Evolutionary conservation across 2,797 vertebrate species (phyloP).

Genomic region (Fringilla coelebs): DNA sequence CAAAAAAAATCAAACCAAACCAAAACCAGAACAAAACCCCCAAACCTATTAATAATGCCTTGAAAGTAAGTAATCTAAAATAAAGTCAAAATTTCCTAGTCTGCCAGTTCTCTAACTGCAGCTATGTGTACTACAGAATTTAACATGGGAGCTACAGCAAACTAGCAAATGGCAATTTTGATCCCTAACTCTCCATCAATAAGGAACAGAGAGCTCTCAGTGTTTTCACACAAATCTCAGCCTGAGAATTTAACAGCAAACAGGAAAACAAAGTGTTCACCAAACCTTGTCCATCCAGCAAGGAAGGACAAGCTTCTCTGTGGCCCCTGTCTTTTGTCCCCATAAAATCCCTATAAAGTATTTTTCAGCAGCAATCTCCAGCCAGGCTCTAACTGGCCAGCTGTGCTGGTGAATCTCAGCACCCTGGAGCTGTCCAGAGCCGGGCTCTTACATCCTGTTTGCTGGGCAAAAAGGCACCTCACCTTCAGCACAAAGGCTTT

Average conservation of each 20-base stretch:
- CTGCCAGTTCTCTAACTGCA: not conserved
- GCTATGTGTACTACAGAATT: not conserved
- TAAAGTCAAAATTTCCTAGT: not conserved
- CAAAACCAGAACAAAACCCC: rapidly evolving
- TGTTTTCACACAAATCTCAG: not conserved
- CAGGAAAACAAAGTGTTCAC: not conserved
- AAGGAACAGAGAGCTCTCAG: not conserved
- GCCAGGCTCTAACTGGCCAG: not conserved
- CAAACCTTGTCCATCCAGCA: not conserved
- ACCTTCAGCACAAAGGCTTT: not conserved
- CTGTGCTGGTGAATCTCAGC: not conserved
- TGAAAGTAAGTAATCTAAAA: not conserved
- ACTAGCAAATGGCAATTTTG: not conserved
- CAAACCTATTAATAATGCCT: not conserved
- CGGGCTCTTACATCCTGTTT: not conserved
- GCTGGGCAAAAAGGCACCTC: not conserved
- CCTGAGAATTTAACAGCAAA: not conserved
- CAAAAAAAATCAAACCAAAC: not conserved
- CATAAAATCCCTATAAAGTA: not conserved
- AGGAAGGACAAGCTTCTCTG: not conserved
- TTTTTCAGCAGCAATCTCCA: not conserved
- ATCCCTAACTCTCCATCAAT: not conserved
- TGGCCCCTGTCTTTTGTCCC: not conserved
- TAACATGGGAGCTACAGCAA: not conserved
- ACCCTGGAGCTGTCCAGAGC: not conserved